Percentiles rank a stretch among this genome's conserved stretches.
Conservation (phyloP, 2,888 invertebrate genomes). For the Trichopria drosophilae region DNA sequence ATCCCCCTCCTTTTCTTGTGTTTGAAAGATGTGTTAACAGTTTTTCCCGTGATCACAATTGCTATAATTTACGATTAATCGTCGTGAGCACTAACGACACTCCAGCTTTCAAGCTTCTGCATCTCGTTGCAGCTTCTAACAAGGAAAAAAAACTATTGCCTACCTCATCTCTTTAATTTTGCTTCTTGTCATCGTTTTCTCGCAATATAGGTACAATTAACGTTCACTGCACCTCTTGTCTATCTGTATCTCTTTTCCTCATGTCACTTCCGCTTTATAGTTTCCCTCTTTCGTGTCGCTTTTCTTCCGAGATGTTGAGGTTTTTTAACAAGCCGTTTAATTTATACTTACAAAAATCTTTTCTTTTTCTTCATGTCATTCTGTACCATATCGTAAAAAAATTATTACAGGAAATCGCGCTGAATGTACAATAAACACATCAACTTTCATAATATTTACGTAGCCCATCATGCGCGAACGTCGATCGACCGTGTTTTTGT, state of each 20-base stretch:
- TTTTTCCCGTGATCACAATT: too few relatives aligned
- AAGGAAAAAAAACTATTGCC: slow-evolving; percentile 32
- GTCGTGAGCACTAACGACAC: too few relatives aligned
- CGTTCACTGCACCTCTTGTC: slow-evolving; percentile 32
- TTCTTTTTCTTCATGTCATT: too few relatives aligned
- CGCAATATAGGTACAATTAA: slow-evolving; percentile 28
- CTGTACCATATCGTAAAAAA: too few relatives aligned
- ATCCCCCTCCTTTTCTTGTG: too few relatives aligned
- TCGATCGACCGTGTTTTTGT: slow-evolving; percentile 27
- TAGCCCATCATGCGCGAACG: slow-evolving; percentile 20
- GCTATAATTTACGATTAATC: too few relatives aligned
- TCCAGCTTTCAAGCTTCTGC: slow-evolving; percentile 56
- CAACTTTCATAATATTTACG: slow-evolving; percentile 6
- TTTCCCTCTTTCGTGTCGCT: slow-evolving; percentile 12
- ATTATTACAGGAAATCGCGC: too few relatives aligned
- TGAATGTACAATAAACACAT: too few relatives aligned
- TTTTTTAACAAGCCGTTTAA: too few relatives aligned
- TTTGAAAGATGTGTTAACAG: too few relatives aligned
- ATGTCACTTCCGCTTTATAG: too few relatives aligned
- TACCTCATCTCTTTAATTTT: slow-evolving; percentile 16
- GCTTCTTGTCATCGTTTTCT: slow-evolving; percentile 32
- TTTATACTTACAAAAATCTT: too few relatives aligned
- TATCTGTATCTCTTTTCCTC: slow-evolving; percentile 30
- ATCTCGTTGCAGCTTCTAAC: slow-evolving; percentile 53
- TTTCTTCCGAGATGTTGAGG: slow-evolving; percentile 6